A percentile compares a stretch with the other conserved stretches of the same genome.
phyloP scores from a whole-genome alignment of 2,888 invertebrate genomes.

The Erannis defoliaria region DNA sequence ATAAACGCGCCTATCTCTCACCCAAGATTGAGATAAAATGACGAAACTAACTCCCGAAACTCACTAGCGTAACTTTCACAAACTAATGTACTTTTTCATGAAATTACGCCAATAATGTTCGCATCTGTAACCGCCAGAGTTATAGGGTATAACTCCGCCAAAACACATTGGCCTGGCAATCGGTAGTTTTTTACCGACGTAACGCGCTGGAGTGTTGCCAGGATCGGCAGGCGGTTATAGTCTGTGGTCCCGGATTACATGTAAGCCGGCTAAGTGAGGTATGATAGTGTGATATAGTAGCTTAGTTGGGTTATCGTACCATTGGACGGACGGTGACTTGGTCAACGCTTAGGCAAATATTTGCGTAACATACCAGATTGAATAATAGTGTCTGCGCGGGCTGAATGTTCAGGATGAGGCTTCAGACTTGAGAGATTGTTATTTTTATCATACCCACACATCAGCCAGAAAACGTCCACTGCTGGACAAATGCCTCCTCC shows the following conservation, averaged over 20 bases:
- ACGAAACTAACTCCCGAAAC: conserved; percentile 26
- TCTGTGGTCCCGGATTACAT: conserved; percentile 39
- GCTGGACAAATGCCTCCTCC: too few species aligned
- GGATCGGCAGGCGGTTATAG: conserved; percentile 32
- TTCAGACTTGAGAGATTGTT: too few species aligned
- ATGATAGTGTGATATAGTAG: conserved; percentile 44
- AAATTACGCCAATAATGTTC: conserved; percentile 34
- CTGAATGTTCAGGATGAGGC: too few species aligned
- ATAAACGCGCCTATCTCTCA: conserved; percentile 9
- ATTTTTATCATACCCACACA: too few species aligned
- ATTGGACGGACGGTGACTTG: conserved; percentile 6
- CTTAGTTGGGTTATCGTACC: conserved; percentile 24
- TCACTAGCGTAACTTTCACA: conserved; percentile 24
- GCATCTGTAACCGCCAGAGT: conserved; percentile 45
- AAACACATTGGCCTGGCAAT: conserved; percentile 59
- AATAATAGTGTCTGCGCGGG: too few species aligned
- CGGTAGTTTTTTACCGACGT: conserved; percentile 44
- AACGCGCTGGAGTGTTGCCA: conserved; percentile 42
- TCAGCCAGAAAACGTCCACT: too few species aligned
- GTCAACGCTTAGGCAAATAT: conserved; percentile 10
- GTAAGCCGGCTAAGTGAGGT: conserved; percentile 45
- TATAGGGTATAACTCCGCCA: conserved; percentile 53
- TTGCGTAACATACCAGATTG: background rate
- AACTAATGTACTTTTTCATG: conserved; percentile 31
- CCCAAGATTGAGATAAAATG: conserved; percentile 35